Conservation (phyloP, 2,888 invertebrate species). For the Trissoscelio sp. region DNA sequence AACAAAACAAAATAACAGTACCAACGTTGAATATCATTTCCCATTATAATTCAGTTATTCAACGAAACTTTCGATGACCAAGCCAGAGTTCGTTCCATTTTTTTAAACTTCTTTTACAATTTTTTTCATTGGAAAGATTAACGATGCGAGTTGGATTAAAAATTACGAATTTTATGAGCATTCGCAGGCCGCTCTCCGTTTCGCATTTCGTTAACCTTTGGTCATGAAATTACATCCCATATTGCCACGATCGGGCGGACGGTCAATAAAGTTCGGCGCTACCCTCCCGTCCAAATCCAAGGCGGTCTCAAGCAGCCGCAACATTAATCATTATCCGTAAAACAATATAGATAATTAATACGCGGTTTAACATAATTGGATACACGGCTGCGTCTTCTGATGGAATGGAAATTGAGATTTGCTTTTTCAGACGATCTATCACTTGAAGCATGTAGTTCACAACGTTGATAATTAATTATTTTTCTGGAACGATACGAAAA, state of each 20-base stretch:
- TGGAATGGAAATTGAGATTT: constrained; percentile 73
- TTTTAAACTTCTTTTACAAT: too few species aligned
- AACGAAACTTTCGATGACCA: constrained; percentile 26
- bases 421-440: constrained; percentile 76
- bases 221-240: constrained; percentile 52
- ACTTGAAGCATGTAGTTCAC: constrained; percentile 55
- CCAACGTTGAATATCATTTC: constrained; percentile 45
- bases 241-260: constrained; percentile 57
- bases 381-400: constrained; percentile 70
- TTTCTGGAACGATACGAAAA: constrained; percentile 12
- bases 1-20: constrained; percentile 73
- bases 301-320: constrained; percentile 91
- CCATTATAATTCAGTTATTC: constrained; percentile 47
- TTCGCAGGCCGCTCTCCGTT: constrained; percentile 30
- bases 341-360: constrained; percentile 79
- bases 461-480: constrained; percentile 47
- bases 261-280: constrained; percentile 79
- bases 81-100: too few species aligned
- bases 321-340: constrained; percentile 78
- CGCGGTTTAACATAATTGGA: constrained; percentile 78
- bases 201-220: constrained; percentile 55
- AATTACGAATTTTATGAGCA: constrained; percentile 50
- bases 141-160: constrained; percentile 41
- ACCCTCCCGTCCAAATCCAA: constrained; percentile 89
- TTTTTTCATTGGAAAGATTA: constrained; percentile 49